These are phyloP conservation scores for Monopterus albus DNA, from an alignment of 2,113 vertebrate species.

Conservation along the genomic window DNA sequence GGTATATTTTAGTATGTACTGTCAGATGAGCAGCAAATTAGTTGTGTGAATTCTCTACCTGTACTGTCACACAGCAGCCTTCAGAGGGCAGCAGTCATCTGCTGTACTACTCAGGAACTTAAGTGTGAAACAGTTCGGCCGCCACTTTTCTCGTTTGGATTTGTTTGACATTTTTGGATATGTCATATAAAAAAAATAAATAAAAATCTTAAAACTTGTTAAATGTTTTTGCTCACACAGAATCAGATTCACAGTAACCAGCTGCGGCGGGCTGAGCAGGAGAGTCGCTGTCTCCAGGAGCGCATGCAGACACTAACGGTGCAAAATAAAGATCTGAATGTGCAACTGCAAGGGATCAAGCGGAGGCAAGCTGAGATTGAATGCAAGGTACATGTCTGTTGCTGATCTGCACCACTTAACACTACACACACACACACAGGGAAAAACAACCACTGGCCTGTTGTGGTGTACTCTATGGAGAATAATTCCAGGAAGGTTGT, in stretches of 20 bases:
- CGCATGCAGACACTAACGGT: conserved; percentile 87
- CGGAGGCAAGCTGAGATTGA: conserved; percentile 94
- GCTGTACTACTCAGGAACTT: neutral
- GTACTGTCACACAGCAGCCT: conserved; percentile 42
- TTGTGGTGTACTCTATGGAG: neutral
- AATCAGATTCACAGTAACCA: conserved; percentile 97
- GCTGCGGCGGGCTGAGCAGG: conserved; percentile 91
- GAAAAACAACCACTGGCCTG: neutral
- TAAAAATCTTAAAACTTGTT: neutral
- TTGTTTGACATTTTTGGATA: neutral
- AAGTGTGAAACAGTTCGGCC: neutral
- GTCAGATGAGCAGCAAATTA: neutral
- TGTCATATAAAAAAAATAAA: neutral
- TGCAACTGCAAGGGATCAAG: conserved; percentile 90
- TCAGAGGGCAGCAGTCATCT: conserved; percentile 64
- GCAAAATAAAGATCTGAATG: conserved; percentile 90
- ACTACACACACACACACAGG: neutral
- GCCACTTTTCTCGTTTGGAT: neutral
- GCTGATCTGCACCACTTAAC: neutral
- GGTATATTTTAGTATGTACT: neutral
- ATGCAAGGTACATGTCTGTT: conserved; percentile 88
- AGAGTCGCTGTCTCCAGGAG: conserved; percentile 83
- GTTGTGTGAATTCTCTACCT: neutral
- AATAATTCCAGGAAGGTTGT: neutral
- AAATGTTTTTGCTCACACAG: conserved; percentile 70